phyloP scores from a whole-genome alignment of 2,113 vertebrate genomes.

The Sisor rabdophorus region DNA sequence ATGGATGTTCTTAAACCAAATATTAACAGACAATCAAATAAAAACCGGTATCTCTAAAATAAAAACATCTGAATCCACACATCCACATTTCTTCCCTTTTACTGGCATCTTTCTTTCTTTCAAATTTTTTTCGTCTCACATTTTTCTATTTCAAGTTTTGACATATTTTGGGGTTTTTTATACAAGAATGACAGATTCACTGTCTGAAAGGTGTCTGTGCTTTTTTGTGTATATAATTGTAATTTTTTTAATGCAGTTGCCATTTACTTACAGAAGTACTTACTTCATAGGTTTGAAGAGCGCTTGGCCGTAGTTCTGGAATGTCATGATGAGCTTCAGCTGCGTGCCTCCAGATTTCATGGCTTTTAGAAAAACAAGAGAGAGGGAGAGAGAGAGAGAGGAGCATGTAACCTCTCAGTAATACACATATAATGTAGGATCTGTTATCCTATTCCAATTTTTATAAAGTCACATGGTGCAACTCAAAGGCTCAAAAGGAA shows the following conservation, averaged over 20 bases:
- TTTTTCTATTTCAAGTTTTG: neutral
- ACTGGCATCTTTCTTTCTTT: neutral
- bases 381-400: neutral
- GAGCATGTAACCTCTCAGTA: neutral
- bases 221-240: neutral
- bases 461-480: neutral
- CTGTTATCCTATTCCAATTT: neutral
- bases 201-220: neutral
- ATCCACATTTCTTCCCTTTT: neutral
- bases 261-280: slow-evolving; percentile 61
- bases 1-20: neutral
- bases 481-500: neutral
- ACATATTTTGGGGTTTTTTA: neutral
- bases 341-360: slow-evolving; percentile 99
- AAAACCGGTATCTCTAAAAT: neutral
- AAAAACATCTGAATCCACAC: neutral
- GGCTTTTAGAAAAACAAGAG: slow-evolving; percentile 65
- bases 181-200: neutral
- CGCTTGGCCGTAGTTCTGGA: slow-evolving; percentile 97
- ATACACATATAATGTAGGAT: neutral
- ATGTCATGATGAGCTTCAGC: slow-evolving; percentile 98
- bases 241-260: neutral
- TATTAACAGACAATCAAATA: neutral
- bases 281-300: slow-evolving; percentile 99
- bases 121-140: neutral